Evolutionary conservation across 2,797 vertebrate genomes (phyloP).

Genomic region (Molossus alvarezi): DNA sequence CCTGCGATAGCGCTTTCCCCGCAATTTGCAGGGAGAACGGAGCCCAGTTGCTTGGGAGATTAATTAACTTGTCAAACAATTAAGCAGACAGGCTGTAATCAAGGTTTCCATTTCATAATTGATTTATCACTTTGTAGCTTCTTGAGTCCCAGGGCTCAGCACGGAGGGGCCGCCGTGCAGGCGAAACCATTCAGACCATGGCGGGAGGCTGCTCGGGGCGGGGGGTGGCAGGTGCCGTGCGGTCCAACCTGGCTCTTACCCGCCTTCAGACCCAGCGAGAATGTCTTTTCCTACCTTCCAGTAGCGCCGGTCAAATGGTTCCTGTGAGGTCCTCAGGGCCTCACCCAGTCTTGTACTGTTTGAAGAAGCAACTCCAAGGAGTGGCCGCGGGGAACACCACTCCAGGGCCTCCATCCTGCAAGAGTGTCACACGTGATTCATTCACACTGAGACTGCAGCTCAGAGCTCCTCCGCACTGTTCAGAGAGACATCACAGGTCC

Average conservation of each 20-base stretch:
- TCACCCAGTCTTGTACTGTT: background rate
- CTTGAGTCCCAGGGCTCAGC: slow-evolving; percentile 79
- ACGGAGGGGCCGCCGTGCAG: slow-evolving; percentile 4
- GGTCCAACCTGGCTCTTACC: background rate
- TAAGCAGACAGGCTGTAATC: slow-evolving; percentile 90
- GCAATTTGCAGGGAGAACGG: slow-evolving; percentile 84
- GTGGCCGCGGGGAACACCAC: background rate
- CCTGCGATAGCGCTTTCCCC: slow-evolving; percentile 82
- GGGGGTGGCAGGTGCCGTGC: fast-evolving
- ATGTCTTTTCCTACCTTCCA: background rate
- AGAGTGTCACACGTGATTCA: slow-evolving; percentile 47
- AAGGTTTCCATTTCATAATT: slow-evolving; percentile 89
- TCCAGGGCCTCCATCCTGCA: background rate
- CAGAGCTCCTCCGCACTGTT: background rate
- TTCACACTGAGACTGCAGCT: background rate
- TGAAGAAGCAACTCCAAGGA: background rate
- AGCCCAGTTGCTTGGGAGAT: slow-evolving; percentile 88
- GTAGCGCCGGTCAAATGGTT: background rate
- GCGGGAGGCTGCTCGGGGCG: background rate
- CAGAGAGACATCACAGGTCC: background rate
- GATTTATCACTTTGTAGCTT: slow-evolving; percentile 89
- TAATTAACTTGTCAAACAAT: slow-evolving; percentile 92
- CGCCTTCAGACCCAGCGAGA: fast-evolving
- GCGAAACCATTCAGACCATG: slow-evolving; percentile 33
- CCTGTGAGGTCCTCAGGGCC: background rate